Conservation (phyloP, 2,113 vertebrate genomes). For the Motacilla alba region DNA sequence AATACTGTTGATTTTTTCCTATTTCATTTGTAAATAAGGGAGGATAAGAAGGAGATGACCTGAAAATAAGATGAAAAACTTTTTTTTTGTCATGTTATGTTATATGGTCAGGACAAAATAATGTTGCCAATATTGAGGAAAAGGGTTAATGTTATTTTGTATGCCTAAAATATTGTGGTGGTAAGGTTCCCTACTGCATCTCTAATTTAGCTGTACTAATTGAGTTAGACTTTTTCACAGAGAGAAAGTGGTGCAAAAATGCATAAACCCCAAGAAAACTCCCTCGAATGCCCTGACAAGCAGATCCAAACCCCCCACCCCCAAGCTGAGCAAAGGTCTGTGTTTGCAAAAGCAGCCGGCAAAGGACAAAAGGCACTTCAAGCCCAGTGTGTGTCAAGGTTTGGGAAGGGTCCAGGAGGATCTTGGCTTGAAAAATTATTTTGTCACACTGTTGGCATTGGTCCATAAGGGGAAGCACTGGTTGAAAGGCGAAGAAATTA, state of each 20-base stretch:
- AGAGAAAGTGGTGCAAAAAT: background rate
- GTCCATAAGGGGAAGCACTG: constrained; percentile 56
- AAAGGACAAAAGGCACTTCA: constrained; percentile 6
- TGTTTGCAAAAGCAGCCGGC: background rate
- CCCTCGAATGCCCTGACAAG: background rate
- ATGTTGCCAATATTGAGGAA: background rate
- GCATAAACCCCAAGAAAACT: background rate
- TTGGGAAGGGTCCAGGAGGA: constrained; percentile 19
- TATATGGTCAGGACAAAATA: background rate
- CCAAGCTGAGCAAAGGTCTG: constrained; percentile 10
- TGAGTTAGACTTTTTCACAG: background rate
- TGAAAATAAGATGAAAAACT: background rate
- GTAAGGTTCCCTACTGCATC: background rate
- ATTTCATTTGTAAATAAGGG: background rate
- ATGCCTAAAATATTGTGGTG: background rate
- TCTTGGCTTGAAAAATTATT: constrained; percentile 71
- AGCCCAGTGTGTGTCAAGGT: background rate
- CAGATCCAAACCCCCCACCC: background rate
- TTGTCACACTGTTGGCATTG: constrained; percentile 73
- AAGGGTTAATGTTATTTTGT: background rate
- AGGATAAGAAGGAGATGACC: background rate
- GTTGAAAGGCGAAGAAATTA: constrained; percentile 75
- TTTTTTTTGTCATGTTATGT: background rate
- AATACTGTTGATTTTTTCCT: constrained; percentile 8
- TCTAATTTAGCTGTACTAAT: background rate